Evolutionary conservation across 2,797 vertebrate species (phyloP), one percentile per base, ranked within the genome.

Genomic region (Parauchenoglanis punctatus): DNA sequence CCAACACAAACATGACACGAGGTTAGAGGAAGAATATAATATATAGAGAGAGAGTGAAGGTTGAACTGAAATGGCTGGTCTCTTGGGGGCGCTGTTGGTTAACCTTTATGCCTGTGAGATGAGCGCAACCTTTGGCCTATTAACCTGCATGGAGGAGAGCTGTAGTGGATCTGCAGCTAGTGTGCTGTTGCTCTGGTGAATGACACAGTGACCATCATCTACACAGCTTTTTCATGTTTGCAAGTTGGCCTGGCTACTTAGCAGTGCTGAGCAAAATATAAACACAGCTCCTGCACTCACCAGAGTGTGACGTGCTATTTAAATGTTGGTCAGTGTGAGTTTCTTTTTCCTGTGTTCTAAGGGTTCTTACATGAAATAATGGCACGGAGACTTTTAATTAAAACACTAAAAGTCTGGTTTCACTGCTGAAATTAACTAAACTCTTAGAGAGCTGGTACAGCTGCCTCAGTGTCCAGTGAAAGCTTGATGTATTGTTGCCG

Each of bases 21-120:
- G 13, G 15, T 35, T 68, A 18, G 31, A 68, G 31, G 28, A 18
- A 35, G 28, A 35, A 68, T 68, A 68, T 17, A 35, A 67, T 67
- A 12, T 28, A 12, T 67, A 7, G 18, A 20, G 46, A 17, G 44
- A 76, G 49, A 56, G n/a, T 40, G 40, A 40, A 40, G 40, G 15
- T 81, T 88, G 40, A 59, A 56, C 18, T 49, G 25, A 75, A 61
- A 44, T 0, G 44, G 40, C 58, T 90, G 13, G 58, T 85, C 92
- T 90, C 89, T 85, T 91, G 92, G 92, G 91, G 92, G 92, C 86
- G 90, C 92, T 90, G 86, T 92, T 92, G 92, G 72, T 90, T 90
- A 88, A 92, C 83, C 85, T 90, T 91, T 82, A 84, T 54, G 65
- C 63, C 85, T 87, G 1, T n/a, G 67, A 87, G n/a, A 67, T 61